phyloP scores from a whole-genome alignment of 1,140 invertebrate genomes.

The Thalassaphorura encarpata region DNA sequence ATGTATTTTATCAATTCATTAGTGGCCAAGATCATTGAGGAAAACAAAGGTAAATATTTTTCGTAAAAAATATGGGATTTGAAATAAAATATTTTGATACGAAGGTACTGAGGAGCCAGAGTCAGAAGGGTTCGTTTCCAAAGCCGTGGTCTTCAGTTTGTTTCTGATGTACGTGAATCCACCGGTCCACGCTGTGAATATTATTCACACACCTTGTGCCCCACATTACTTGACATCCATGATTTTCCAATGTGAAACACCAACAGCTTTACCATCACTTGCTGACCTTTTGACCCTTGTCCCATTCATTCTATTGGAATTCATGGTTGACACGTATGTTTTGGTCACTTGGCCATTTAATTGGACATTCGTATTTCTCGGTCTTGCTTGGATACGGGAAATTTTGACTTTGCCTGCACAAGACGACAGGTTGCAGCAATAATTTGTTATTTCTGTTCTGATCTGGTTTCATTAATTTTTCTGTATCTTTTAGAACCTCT shows the following conservation, averaged over 20 bases:
- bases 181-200: not conserved
- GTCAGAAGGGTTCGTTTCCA: too few species aligned
- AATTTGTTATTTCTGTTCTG: too few species aligned
- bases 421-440: too few species aligned
- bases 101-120: too few species aligned
- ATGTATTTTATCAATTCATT: too few species aligned
- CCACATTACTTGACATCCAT: not conserved
- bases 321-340: not conserved
- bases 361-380: slow-evolving; percentile 1
- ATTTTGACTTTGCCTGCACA: not conserved
- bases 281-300: not conserved
- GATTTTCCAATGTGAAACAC: not conserved
- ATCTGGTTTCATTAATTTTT: too few species aligned
- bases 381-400: not conserved
- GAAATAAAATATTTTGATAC: too few species aligned
- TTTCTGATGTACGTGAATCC: slow-evolving; percentile 1
- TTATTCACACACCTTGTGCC: slow-evolving; percentile 1
- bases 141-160: not conserved
- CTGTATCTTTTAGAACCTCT: too few species aligned
- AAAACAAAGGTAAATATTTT: too few species aligned
- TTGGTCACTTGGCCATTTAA: not conserved
- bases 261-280: not conserved
- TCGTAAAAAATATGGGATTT: too few species aligned
- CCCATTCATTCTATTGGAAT: slow-evolving; percentile 1
- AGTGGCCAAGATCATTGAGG: too few species aligned